Conservation (phyloP, 1,140 invertebrate genomes). For the Brachystomella parvula region DNA sequence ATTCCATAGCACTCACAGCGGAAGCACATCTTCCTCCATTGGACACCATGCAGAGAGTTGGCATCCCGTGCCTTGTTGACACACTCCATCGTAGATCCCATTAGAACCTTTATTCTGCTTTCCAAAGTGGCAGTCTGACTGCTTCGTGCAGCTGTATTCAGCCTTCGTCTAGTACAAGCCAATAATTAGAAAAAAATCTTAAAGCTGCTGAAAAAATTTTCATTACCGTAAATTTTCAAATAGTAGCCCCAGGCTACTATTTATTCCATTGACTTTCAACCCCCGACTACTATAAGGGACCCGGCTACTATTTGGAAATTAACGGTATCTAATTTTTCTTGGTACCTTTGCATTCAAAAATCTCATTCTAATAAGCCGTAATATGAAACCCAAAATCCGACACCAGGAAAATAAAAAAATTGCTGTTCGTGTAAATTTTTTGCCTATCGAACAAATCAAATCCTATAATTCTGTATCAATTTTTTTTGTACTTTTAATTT, state of each 20-base stretch:
- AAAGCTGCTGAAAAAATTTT: neutral
- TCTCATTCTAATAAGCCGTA: no score
- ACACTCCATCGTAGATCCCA: conserved; percentile 49
- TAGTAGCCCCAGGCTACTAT: neutral
- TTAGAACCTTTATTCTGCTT: conserved; percentile 39
- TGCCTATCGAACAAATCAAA: no score
- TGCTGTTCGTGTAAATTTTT: no score
- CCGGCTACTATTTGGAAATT: no score
- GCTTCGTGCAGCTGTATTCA: conserved; percentile 21
- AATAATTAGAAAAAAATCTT: neutral
- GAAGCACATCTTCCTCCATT: conserved; percentile 41
- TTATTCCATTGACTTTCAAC: neutral
- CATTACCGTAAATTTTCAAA: neutral
- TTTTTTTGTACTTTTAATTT: no score
- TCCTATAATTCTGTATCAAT: no score
- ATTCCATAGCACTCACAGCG: conserved; percentile 22
- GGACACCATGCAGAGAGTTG: conserved; percentile 52
- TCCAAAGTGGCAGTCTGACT: conserved; percentile 38
- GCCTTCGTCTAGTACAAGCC: conserved; percentile 38
- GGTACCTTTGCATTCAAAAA: no score
- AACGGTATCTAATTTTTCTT: no score
- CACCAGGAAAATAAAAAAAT: no score
- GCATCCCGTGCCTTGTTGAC: conserved; percentile 41
- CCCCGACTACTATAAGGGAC: no score
- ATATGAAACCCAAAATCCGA: no score